Percentiles rank a stretch among this genome's conserved stretches.
Conservation (phyloP, 2,797 vertebrate genomes). For the Coracias cyanogaster region DNA sequence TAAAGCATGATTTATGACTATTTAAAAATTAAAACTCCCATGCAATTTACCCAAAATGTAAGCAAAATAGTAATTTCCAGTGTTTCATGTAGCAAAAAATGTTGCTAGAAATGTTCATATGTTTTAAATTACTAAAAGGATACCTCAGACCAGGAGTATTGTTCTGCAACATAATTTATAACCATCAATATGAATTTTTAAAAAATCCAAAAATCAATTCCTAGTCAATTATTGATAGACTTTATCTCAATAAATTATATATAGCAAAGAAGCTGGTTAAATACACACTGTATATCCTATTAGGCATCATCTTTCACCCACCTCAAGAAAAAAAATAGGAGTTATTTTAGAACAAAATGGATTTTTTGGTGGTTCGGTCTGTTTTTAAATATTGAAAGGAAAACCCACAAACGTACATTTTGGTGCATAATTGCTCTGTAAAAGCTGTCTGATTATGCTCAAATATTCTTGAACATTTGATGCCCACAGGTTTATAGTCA, state of each 20-base stretch:
- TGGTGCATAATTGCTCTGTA: neutral
- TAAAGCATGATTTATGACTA: neutral
- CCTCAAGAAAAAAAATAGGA: constrained; percentile 16
- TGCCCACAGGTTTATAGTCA: neutral
- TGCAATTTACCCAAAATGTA: neutral
- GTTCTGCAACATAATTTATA: neutral
- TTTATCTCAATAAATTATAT: neutral
- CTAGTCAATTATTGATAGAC: constrained; percentile 2
- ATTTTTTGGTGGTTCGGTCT: constrained; percentile 20
- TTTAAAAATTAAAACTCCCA: neutral
- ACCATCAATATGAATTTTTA: neutral
- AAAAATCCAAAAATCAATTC: neutral
- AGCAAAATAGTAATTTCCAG: neutral
- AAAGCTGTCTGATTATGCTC: neutral
- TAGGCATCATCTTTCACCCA: neutral
- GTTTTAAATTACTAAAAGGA: neutral
- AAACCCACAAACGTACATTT: constrained; percentile 29
- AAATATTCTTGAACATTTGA: neutral
- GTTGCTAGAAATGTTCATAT: neutral
- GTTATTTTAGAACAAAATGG: constrained; percentile 34
- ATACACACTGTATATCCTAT: neutral
- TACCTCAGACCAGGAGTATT: neutral
- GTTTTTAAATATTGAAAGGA: neutral
- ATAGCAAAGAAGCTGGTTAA: neutral
- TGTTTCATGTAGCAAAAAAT: neutral